Evolutionary conservation across 2,113 vertebrate genomes (phyloP).

Genomic region (Nycticorax nycticorax): DNA sequence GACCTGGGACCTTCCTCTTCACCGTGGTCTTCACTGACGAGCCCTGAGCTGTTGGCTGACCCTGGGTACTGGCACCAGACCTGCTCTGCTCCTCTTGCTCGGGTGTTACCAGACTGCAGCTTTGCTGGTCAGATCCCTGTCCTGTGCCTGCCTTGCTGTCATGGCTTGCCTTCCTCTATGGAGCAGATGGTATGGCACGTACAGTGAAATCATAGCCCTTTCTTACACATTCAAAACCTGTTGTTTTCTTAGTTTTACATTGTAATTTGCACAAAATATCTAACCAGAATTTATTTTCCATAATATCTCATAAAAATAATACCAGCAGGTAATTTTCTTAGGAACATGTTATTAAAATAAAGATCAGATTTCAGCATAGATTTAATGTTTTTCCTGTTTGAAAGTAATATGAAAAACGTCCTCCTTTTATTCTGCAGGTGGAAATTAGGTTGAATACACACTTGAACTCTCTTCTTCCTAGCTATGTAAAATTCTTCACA

Average conservation of each 20-base stretch:
- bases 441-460: slow-evolving; percentile 20
- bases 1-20: not conserved
- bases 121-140: not conserved
- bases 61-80: not conserved
- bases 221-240: not conserved
- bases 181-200: not conserved
- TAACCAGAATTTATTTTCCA: not conserved
- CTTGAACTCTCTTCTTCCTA: slow-evolving; percentile 3
- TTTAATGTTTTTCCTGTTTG: slow-evolving; percentile 12
- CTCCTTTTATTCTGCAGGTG: slow-evolving; percentile 9
- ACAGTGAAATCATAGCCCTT: not conserved
- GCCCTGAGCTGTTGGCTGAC: not conserved
- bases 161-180: accelerated
- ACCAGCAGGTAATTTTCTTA: not conserved
- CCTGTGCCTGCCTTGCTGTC: not conserved
- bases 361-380: slow-evolving; percentile 1
- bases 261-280: not conserved
- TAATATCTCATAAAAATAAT: not conserved
- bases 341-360: slow-evolving; percentile 15
- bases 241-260: not conserved
- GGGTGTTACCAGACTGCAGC: accelerated
- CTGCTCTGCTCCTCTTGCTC: not conserved
- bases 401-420: slow-evolving; percentile 28
- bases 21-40: accelerated
- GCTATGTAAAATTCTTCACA: not conserved